These are phyloP conservation scores for Halcyon badia DNA, from an alignment of 2,797 vertebrate genomes.

Conservation along the genomic window DNA sequence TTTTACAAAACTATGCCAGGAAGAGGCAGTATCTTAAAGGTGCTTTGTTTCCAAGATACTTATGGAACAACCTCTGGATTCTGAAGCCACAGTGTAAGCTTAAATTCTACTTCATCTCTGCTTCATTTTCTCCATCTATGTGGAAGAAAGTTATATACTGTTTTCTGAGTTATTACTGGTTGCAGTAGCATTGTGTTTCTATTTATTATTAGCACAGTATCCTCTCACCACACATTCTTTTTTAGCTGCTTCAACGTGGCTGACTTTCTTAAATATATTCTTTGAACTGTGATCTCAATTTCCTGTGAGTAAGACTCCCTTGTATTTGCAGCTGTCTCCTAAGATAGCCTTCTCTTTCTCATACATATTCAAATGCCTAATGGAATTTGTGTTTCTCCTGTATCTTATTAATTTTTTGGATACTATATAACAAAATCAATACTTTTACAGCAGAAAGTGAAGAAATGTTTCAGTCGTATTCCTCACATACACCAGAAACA, in stretches of 20 bases:
- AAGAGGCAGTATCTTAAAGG: background rate
- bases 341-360: background rate
- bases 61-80: background rate
- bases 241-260: background rate
- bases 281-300: conserved; percentile 57
- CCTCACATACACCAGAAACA: background rate
- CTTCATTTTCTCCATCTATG: background rate
- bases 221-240: background rate
- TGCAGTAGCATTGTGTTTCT: conserved; percentile 14
- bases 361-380: conserved; percentile 43
- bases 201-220: conserved; percentile 1
- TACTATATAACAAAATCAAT: background rate
- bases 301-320: conserved; percentile 8
- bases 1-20: background rate
- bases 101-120: background rate
- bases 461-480: background rate
- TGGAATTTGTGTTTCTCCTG: background rate
- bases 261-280: conserved; percentile 21
- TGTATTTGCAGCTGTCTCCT: conserved; percentile 16
- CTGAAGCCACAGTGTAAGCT: background rate
- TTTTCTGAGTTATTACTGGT: background rate
- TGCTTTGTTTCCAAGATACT: background rate
- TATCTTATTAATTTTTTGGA: background rate
- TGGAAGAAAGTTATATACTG: background rate
- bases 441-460: background rate